Percentiles rank a stretch among this genome's conserved stretches.
Conservation (phyloP, 1,140 invertebrate genomes). For the Apis mellifera region DNA sequence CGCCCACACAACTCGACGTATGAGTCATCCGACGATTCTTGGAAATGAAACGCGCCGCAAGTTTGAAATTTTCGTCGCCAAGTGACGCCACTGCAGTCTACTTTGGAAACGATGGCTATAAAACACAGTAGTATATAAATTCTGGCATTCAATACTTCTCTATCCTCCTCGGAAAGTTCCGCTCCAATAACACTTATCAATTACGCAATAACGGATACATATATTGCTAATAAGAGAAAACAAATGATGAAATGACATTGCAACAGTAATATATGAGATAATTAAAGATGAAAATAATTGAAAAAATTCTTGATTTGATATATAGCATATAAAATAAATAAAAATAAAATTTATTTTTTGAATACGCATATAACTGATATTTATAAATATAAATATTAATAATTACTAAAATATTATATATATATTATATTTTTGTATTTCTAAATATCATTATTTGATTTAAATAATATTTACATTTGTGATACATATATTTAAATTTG, state of each 20-base stretch:
- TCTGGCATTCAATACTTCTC: not conserved
- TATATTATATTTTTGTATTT: not conserved
- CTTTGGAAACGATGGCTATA: not conserved
- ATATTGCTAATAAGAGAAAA: conserved; percentile 16
- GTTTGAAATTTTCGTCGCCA: conserved; percentile 58
- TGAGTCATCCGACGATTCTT: conserved; percentile 65
- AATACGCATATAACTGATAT: not conserved
- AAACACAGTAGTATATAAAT: not conserved
- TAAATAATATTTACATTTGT: not conserved
- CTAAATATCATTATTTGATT: not conserved
- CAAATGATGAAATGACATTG: conserved; percentile 3
- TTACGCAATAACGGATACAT: conserved; percentile 28
- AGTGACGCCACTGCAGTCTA: conserved; percentile 6
- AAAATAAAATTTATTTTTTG: not conserved
- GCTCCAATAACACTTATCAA: conserved; percentile 24
- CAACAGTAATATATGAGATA: not conserved
- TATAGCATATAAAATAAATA: not conserved
- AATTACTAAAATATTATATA: no score
- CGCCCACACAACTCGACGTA: conserved; percentile 56
- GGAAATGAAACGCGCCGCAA: conserved; percentile 47
- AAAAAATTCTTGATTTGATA: not conserved
- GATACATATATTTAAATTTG: not conserved
- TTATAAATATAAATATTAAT: not conserved
- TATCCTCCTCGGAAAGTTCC: not conserved
- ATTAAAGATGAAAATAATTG: conserved; percentile 5